A percentile compares a stretch with the other conserved stretches of the same genome.
Evolutionary conservation across 2,888 invertebrate species (phyloP).

Genomic region (Tuberolachnus salignus): DNA sequence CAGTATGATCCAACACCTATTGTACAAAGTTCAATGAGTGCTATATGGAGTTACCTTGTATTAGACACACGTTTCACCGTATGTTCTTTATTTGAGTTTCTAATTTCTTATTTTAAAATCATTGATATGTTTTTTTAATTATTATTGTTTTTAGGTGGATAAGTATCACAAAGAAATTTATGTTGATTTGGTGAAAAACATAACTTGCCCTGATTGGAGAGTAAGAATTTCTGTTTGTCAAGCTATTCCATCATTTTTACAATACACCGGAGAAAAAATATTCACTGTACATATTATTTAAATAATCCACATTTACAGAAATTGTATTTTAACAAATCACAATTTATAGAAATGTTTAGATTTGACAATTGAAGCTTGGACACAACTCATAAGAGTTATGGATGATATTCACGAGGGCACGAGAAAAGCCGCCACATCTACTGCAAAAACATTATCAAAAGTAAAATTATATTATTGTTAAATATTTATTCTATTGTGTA

Average conservation of each 20-base stretch:
- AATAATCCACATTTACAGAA: neutral
- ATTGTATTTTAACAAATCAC: neutral
- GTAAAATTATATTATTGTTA: slow-evolving; percentile 64
- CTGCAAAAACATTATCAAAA: slow-evolving; percentile 76
- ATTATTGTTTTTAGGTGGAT: slow-evolving; percentile 65
- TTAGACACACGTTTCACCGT: slow-evolving; percentile 81
- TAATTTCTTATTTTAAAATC: neutral
- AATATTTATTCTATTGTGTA: slow-evolving; percentile 61
- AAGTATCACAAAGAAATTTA: slow-evolving; percentile 81
- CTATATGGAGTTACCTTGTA: slow-evolving; percentile 92
- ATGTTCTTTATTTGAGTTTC: neutral
- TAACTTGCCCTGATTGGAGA: slow-evolving; percentile 85
- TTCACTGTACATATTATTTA: slow-evolving; percentile 32
- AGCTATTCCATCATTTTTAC: slow-evolving; percentile 82
- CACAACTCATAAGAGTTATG: slow-evolving; percentile 85
- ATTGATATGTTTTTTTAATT: slow-evolving; percentile 56
- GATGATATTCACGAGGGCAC: slow-evolving; percentile 94
- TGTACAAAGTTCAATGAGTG: slow-evolving; percentile 90
- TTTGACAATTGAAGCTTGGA: slow-evolving; percentile 73
- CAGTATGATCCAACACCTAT: slow-evolving; percentile 92
- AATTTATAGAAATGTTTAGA: slow-evolving; percentile 62
- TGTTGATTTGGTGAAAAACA: slow-evolving; percentile 77
- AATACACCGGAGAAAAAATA: slow-evolving; percentile 64
- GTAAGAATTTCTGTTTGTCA: slow-evolving; percentile 90
- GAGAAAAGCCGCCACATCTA: slow-evolving; percentile 74